Evolutionary conservation across 2,888 invertebrate species (phyloP).

Genomic region (Smittia aterrima): DNA sequence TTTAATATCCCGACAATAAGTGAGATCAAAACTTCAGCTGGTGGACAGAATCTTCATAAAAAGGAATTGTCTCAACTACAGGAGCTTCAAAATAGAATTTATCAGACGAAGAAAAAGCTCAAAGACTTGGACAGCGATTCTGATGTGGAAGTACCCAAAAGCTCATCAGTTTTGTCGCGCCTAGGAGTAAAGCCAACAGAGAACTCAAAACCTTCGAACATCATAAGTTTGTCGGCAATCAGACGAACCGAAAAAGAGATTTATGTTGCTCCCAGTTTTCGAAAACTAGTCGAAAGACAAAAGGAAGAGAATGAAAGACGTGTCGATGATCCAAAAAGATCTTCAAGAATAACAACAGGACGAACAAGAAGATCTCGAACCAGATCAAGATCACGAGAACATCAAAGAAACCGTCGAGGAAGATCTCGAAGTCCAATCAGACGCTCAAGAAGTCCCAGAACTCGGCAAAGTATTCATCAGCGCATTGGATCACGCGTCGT

Average conservation of each 20-base stretch:
- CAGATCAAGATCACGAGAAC: conserved; percentile 41
- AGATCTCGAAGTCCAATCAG: conserved; percentile 45
- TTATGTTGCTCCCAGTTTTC: conserved; percentile 48
- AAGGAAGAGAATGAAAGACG: conserved; percentile 42
- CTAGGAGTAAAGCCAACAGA: conserved; percentile 51
- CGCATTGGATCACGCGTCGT: conserved; percentile 53
- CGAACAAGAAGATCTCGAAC: conserved; percentile 43
- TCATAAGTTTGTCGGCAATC: conserved; percentile 47
- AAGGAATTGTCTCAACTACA: conserved; percentile 55
- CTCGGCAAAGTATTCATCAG: conserved; percentile 45
- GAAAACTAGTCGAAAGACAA: conserved; percentile 36
- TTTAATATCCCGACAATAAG: conserved; percentile 57
- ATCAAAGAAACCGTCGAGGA: conserved; percentile 42
- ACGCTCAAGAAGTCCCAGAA: conserved; percentile 14
- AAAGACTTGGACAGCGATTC: conserved; percentile 56
- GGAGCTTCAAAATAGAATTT: conserved; percentile 65
- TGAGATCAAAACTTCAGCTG: conserved; percentile 48
- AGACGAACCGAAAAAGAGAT: conserved; percentile 52
- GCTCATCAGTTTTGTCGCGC: conserved; percentile 55
- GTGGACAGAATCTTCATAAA: conserved; percentile 41
- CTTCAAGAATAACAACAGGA: conserved; percentile 15
- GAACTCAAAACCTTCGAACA: conserved; percentile 42
- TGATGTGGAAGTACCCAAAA: conserved; percentile 57
- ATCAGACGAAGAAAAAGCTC: conserved; percentile 57
- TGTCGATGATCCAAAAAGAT: neutral